Percentiles rank a stretch among this genome's conserved stretches.
phyloP scores from a whole-genome alignment of 2,888 invertebrate genomes.

The Oscheius sp. region DNA sequence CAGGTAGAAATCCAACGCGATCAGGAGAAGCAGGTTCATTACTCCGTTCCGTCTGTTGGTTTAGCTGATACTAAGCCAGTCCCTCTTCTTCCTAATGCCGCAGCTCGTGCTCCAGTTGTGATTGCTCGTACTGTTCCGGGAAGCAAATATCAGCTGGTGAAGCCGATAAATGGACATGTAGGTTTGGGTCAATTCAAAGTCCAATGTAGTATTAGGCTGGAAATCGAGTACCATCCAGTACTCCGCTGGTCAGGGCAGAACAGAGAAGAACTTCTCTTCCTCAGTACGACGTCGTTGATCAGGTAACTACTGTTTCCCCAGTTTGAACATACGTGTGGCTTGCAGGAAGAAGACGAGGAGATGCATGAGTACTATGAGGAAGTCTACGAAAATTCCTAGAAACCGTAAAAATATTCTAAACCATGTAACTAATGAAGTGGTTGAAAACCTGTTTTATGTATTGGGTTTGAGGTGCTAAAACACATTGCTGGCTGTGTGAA shows the following conservation, averaged over 20 bases:
- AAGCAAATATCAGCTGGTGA: conserved; percentile 27
- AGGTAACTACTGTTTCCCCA: neutral
- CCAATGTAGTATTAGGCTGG: neutral
- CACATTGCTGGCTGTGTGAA: too few species aligned
- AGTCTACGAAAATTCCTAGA: conserved; percentile 24
- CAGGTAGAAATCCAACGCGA: conserved; percentile 11
- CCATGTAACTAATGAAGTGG: neutral
- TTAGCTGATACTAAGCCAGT: conserved; percentile 3
- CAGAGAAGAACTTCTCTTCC: neutral
- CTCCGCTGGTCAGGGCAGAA: neutral
- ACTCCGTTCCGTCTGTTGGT: neutral
- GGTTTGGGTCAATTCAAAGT: neutral
- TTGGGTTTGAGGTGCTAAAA: too few species aligned
- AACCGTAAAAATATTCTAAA: too few species aligned
- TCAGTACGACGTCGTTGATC: conserved; percentile 8
- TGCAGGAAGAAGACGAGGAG: conserved; percentile 7
- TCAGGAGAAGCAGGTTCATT: conserved; percentile 27
- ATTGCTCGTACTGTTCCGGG: conserved; percentile 28
- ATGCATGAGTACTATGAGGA: conserved; percentile 22
- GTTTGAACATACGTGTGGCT: neutral
- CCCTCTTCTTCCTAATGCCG: neutral
- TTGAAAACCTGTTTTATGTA: neutral
- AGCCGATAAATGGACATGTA: conserved; percentile 24
- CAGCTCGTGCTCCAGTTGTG: conserved; percentile 19
- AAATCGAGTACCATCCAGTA: too few species aligned